Percentiles rank a stretch among this genome's conserved stretches.
Conservation (phyloP, 2,888 invertebrate genomes). For the Penaeus monodon region DNA sequence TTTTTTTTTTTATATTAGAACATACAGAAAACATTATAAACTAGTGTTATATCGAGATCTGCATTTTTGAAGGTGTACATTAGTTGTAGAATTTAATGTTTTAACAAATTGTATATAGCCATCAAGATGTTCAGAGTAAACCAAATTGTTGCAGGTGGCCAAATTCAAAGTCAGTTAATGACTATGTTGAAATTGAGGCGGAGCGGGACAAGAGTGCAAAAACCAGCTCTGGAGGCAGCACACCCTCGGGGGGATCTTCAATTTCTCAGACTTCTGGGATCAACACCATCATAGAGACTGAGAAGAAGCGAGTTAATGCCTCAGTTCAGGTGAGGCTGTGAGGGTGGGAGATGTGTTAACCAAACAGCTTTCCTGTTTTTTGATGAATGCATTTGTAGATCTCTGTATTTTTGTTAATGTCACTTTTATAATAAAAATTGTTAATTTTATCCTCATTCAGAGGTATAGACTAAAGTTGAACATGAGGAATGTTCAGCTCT, state of each 20-base stretch:
- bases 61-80: too few relatives aligned
- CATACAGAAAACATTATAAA: too few relatives aligned
- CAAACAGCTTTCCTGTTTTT: neutral
- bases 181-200: constrained; percentile 58
- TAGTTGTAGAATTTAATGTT: too few relatives aligned
- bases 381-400: too few relatives aligned
- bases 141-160: constrained; percentile 48
- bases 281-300: constrained; percentile 26
- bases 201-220: constrained; percentile 63
- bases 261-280: constrained; percentile 28
- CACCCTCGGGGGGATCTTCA: constrained; percentile 24
- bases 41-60: too few relatives aligned
- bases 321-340: constrained; percentile 43
- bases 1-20: too few relatives aligned
- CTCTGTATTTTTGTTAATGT: too few relatives aligned
- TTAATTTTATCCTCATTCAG: too few relatives aligned
- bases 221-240: constrained; percentile 30
- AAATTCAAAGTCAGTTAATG: constrained; percentile 60
- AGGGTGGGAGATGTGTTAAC: neutral
- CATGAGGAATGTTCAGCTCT: too few relatives aligned
- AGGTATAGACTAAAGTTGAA: too few relatives aligned
- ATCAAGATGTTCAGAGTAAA: neutral
- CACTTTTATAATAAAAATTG: too few relatives aligned
- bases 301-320: constrained; percentile 54
- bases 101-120: too few relatives aligned